Conservation (phyloP, 2,113 vertebrate genomes). For the Callorhinus ursinus region DNA sequence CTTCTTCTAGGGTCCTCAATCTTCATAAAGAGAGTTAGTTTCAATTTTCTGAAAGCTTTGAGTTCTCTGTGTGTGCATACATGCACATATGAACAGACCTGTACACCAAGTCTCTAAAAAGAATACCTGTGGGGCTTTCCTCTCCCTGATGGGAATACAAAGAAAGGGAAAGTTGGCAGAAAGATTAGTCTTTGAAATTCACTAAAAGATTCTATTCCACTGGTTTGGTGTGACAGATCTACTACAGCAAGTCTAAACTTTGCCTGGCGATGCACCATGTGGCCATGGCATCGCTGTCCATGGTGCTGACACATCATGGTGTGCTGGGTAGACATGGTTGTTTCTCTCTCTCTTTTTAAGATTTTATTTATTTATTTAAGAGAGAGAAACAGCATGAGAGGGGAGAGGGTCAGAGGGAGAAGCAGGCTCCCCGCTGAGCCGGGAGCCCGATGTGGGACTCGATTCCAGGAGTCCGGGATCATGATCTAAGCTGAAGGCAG, state of each 20-base stretch:
- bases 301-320: constrained; percentile 47
- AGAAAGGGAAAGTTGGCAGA: not conserved
- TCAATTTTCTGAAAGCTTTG: not conserved
- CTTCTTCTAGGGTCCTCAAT: not conserved
- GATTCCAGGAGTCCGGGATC: no score
- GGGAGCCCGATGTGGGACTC: no score
- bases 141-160: not conserved
- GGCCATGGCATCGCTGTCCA: not conserved
- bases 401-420: no score
- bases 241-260: not conserved
- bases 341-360: not conserved
- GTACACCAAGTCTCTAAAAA: not conserved
- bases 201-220: not conserved
- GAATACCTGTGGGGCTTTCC: not conserved
- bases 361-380: no score
- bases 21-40: not conserved
- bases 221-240: not conserved
- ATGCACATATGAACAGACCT: not conserved
- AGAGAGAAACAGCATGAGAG: no score
- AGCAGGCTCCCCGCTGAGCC: no score
- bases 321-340: fast-evolving
- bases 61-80: not conserved
- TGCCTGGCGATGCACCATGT: fast-evolving
- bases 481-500: no score
- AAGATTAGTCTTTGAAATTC: constrained; percentile 29